Percentiles rank a stretch among this genome's conserved stretches.
Evolutionary conservation across 2,113 vertebrate genomes (phyloP).

Genomic region (Catharus bicknelli): DNA sequence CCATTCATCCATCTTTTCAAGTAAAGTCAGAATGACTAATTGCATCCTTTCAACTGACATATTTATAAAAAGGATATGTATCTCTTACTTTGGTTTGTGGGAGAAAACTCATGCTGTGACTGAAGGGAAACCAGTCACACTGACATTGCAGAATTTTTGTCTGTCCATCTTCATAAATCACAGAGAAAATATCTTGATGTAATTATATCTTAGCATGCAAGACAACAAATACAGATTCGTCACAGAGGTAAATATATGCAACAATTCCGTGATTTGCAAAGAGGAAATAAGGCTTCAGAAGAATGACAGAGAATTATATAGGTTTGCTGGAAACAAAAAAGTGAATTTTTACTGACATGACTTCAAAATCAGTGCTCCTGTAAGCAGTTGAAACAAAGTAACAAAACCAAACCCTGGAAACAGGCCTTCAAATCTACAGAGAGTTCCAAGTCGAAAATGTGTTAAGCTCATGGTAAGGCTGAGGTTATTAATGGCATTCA

Average conservation of each 20-base stretch:
- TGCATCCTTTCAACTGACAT: background rate
- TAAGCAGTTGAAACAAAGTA: background rate
- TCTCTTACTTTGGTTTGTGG: background rate
- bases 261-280: background rate
- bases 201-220: background rate
- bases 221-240: background rate
- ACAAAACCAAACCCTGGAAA: background rate
- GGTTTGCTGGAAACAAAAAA: background rate
- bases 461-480: background rate
- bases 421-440: background rate
- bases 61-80: background rate
- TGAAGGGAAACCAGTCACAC: background rate
- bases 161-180: background rate
- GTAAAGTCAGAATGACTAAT: background rate
- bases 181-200: background rate
- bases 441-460: background rate
- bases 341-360: background rate
- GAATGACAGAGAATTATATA: background rate
- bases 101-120: background rate
- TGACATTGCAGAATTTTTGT: background rate
- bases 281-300: background rate
- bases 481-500: background rate
- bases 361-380: background rate
- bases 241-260: background rate
- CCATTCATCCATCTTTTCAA: background rate